Percentiles rank a stretch among this genome's conserved stretches.
Conservation (phyloP, 1,140 invertebrate species). For the Bombyx mandarina region DNA sequence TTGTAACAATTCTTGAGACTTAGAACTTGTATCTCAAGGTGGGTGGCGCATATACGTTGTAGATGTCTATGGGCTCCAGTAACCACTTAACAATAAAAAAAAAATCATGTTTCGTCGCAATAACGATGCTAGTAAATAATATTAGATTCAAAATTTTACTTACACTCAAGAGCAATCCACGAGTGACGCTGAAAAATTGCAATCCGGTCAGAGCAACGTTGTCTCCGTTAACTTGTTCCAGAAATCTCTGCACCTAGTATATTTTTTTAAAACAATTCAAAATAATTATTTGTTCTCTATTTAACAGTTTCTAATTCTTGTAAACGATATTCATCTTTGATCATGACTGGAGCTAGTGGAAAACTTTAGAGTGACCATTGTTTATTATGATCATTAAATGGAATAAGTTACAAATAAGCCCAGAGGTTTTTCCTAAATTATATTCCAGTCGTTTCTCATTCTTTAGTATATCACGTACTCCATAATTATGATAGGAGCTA, state of each 20-base stretch:
- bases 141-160: constrained; percentile 19
- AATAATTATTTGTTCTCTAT: background rate
- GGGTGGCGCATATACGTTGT: background rate
- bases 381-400: too few relatives aligned
- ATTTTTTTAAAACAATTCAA: background rate
- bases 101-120: background rate
- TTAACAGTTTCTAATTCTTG: background rate
- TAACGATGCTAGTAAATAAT: background rate
- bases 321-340: background rate
- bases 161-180: constrained; percentile 74
- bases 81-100: background rate
- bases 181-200: constrained; percentile 75
- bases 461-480: background rate
- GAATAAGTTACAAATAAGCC: background rate
- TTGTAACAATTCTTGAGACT: too few relatives aligned
- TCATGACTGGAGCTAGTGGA: background rate
- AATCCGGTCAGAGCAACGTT: constrained; percentile 73
- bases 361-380: too few relatives aligned
- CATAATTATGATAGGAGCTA: background rate
- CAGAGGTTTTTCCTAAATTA: background rate
- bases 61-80: background rate
- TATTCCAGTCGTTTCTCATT: background rate
- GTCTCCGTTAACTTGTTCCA: constrained; percentile 72
- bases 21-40: too few relatives aligned
- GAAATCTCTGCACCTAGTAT: constrained; percentile 71